Base-by-base conservation (phyloP, 1,140 invertebrate species). In the Phymastichus coffea region DNA sequence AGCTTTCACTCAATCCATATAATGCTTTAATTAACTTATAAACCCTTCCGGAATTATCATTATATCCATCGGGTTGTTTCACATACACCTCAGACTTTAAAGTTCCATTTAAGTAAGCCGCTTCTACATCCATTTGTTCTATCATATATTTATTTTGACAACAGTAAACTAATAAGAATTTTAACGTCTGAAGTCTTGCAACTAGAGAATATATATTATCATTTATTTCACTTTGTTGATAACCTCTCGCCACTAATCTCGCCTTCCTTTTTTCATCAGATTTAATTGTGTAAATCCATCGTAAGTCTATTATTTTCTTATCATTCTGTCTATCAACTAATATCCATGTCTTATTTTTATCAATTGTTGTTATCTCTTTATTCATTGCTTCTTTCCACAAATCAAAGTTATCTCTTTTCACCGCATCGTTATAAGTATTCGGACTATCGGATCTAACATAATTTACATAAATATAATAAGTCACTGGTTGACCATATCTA, bases 31-130 rank as follows among this genome's bases (percentile, higher is more conserved):
- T 58, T 35, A 71, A 61, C 60, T 62, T 62, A 57, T 49, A 69
- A 19, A 71, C 67, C 54, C 54, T 65, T 28, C 57, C 48, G 43
- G 60, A 38, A 33, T 33, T 35, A 40, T 59, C 41, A 17, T 58
- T 43, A 52, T 58, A 72, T 20, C 70, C 74, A 49, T 73, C 46
- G 9, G 76, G 72, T 63, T 76, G 69, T 33, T 72, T 33, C 61
- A 79, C 70, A 57, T 60, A 52, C 12, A 62, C 37, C 28, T 63
- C 60, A n/a, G 61, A 60, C 1, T 15, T 44, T 7, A 66, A 26
- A 15, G 43, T 43, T 17, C 61, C 61, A 35, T 66, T 66, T n/a
- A 61, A 28, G 25, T 61, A 66, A 4, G 64, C 64, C 33, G 65
- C 54, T 26, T 38, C 56, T 3, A 66, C 60, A 48, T 67, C 54